phyloP scores from a whole-genome alignment of 2,888 invertebrate genomes.

The Dasypogon diadema region DNA sequence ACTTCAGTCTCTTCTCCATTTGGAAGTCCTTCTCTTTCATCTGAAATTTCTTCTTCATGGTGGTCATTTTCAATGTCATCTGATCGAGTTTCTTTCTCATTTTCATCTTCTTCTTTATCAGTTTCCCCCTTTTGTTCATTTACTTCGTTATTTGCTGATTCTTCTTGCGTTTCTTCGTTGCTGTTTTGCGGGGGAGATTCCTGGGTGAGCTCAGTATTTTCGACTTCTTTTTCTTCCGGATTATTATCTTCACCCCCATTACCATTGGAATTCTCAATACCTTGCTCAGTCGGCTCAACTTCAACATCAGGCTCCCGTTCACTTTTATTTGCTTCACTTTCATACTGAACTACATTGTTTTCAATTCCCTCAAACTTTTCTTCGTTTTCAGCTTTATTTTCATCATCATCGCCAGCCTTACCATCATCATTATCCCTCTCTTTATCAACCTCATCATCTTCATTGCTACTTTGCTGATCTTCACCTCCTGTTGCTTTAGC shows the following conservation, averaged over 20 bases:
- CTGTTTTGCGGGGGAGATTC: conserved; percentile 45
- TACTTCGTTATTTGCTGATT: conserved; percentile 58
- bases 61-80: conserved; percentile 39
- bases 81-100: conserved; percentile 52
- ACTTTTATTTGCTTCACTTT: conserved; percentile 50
- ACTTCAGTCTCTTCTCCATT: conserved; percentile 3
- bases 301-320: conserved; percentile 53
- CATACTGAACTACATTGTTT: conserved; percentile 28
- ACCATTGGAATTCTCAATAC: conserved; percentile 54
- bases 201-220: conserved; percentile 52
- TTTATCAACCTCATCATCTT: conserved; percentile 55
- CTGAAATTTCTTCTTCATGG: conserved; percentile 16
- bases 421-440: conserved; percentile 56
- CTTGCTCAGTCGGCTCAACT: conserved; percentile 31
- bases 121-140: conserved; percentile 54
- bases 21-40: conserved; percentile 26
- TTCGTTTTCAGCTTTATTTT: conserved; percentile 51
- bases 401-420: conserved; percentile 57
- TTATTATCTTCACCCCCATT: conserved; percentile 58
- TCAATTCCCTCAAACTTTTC: conserved; percentile 6
- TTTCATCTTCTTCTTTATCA: conserved; percentile 55
- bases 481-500: conserved; percentile 53
- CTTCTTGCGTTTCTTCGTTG: conserved; percentile 57
- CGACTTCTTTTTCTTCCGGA: conserved; percentile 55
- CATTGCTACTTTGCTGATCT: conserved; percentile 10